Evolutionary conservation across 2,888 invertebrate species (phyloP), one percentile per base, ranked within the genome.

Genomic region (Darwinula stevensoni): DNA sequence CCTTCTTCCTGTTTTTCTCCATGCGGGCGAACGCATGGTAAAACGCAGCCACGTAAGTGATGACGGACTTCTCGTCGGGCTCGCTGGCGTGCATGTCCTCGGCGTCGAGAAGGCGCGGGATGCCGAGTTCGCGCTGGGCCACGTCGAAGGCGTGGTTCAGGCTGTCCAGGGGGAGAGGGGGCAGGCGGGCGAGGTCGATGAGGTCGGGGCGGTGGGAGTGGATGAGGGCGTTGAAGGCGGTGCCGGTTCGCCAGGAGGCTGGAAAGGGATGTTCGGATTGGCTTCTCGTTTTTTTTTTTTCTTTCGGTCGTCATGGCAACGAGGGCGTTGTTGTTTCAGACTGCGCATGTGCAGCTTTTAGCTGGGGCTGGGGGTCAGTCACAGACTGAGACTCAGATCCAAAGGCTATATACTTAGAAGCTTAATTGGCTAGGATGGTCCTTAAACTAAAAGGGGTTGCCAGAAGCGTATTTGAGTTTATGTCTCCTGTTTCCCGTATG

Each of bases 21-120:
- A 94, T 88, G 42, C 88, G 65, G 29, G 94, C 91, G 58, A 97
- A 97, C 35, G 91, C 88, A 57, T 97, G 94, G 55, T 97, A 97
- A 56, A 91, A 94, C 12, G 86, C 84, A 2, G 94, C 91, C 22
- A 97, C 88, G 50, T 97, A 97, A 14, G 94, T 97, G 60, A 97
- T 78, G 48, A 97, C 82, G 17, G 88, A 88, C 54, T 91, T 94
- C 58, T 97, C 97, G 50, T 94, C 94, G 0, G 91, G 91, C 29
- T 80, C 63, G 33, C 61, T 67, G 0, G 74, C 82, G 56, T 94
- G 88, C 40, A 97, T 74, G 53, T 97, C 86, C 61, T 91, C 91
- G 36, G 91, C 86, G 50, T 91, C 91, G 31, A 94, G 61, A 34
- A 94, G 64, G 38, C 68, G 63, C 12, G 84, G 78, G 39, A 97